phyloP scores from a whole-genome alignment of 2,888 invertebrate species.

The Amphipyra tragopoginis region DNA sequence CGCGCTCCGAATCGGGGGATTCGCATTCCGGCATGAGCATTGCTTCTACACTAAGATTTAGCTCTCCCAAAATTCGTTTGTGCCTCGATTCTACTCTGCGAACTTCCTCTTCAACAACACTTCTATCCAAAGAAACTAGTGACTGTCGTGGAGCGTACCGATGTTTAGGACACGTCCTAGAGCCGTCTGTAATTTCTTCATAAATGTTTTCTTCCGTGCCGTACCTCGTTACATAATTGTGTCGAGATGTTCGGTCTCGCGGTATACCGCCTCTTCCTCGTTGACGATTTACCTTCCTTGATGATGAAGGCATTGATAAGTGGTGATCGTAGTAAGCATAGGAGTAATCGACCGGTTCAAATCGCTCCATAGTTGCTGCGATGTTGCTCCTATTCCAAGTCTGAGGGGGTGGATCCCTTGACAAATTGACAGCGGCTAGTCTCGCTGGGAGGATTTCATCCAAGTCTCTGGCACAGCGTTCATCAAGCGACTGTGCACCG shows the following conservation, averaged over 20 bases:
- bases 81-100: conserved; percentile 95
- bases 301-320: conserved; percentile 91
- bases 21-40: conserved; percentile 96
- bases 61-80: conserved; percentile 94
- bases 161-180: conserved; percentile 87
- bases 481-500: conserved; percentile 85
- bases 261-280: conserved; percentile 83
- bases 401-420: conserved; percentile 83
- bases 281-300: conserved; percentile 83
- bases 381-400: conserved; percentile 91
- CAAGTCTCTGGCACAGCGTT: conserved; percentile 85
- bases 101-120: conserved; percentile 95
- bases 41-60: conserved; percentile 96
- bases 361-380: conserved; percentile 91
- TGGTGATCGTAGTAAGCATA: conserved; percentile 95
- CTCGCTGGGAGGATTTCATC: conserved; percentile 88
- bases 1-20: conserved; percentile 91
- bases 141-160: conserved; percentile 89
- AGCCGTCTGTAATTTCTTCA: conserved; percentile 93
- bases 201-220: conserved; percentile 96
- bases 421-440: conserved; percentile 85
- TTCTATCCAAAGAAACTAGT: conserved; percentile 92
- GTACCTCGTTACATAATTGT: conserved; percentile 94
- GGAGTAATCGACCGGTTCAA: conserved; percentile 93
- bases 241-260: conserved; percentile 87